Base-by-base conservation (phyloP, 2,113 vertebrate genomes). In the Orientallactaga bullata region DNA sequence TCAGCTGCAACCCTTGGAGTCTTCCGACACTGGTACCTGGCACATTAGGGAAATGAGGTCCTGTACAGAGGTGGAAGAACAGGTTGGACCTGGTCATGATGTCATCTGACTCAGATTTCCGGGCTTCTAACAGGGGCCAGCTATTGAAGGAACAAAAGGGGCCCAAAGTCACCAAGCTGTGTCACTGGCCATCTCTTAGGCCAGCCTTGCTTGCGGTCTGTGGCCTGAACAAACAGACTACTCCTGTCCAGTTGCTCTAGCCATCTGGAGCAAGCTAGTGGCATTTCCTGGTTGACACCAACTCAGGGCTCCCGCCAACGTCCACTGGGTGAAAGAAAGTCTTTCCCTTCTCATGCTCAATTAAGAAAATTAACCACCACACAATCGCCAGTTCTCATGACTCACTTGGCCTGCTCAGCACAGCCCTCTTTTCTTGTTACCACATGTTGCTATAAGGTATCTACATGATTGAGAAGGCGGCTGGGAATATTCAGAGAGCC, bases 301-400 rank as follows among this genome's bases (percentile, higher is more conserved):
- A 30, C 74, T 47, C 55, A 5, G 79, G 35, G 23, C 42, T 80
- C 71, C n/a, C 26, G 79, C 91, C 91, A 76, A 3, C 0, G 11
- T 63, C 15, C 3, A 23, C 72, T 5, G 60, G 77, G 83, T 79
- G 26, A 55, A 55, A 55, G n/a, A 74, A 90, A 91, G 79, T 74
- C 61, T 94, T 95, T 82, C 42, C 63, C 88, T 58, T 77, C 93
- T 77, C 51, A 10, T 51, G 85, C 85, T 68, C 12, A 7, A 18
- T 90, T 69, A 65, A 76, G 81, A 88, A 85, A 80, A 65, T n/a
- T 28, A 78, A 5, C 51, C 20, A 3, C 69, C 24, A 2, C 5
- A 96, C 93, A 96, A 77, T 94, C 0, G 20, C 85, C 24, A 8
- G 79, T 95, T 91, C 91, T 79, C 9, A 3, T 72, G 47, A 51